These are phyloP conservation scores for Argyrosomus japonicus DNA, from an alignment of 2,113 vertebrate genomes.

Conservation along the genomic window DNA sequence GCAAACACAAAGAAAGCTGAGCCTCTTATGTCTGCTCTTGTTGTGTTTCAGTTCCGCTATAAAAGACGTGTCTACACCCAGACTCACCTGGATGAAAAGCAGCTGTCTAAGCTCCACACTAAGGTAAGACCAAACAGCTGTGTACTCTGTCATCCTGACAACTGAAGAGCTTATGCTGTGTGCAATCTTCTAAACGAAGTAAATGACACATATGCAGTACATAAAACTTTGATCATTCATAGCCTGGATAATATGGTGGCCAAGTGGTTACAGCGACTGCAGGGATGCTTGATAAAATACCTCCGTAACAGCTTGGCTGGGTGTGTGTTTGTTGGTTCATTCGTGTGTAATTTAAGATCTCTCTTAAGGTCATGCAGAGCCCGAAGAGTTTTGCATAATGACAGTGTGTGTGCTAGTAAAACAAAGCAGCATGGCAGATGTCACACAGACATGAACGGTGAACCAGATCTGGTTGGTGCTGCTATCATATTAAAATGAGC, in stretches of 20 bases:
- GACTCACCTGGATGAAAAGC: slow-evolving; percentile 94
- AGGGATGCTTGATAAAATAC: background rate
- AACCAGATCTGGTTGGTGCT: background rate
- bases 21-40: slow-evolving; percentile 23
- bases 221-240: background rate
- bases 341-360: slow-evolving; percentile 22
- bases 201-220: background rate
- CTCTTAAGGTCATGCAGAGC: slow-evolving; percentile 6
- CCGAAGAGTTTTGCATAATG: slow-evolving; percentile 11
- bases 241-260: background rate
- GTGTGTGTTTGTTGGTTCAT: slow-evolving; percentile 30
- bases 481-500: background rate
- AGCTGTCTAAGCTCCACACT: slow-evolving; percentile 96
- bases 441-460: background rate
- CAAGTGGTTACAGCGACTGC: background rate
- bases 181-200: slow-evolving; percentile 3
- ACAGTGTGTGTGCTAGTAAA: slow-evolving; percentile 1
- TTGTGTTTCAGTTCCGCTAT: slow-evolving; percentile 93
- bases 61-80: slow-evolving; percentile 96
- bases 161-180: slow-evolving; percentile 7
- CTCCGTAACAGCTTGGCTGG: background rate
- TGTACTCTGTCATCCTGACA: background rate
- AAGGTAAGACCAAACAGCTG: slow-evolving; percentile 86
- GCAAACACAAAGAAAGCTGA: background rate
- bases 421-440: background rate